These are phyloP conservation scores for Orbicella faveolata DNA, from an alignment of 64 coral and sea anemone species.

Conservation along the genomic window DNA sequence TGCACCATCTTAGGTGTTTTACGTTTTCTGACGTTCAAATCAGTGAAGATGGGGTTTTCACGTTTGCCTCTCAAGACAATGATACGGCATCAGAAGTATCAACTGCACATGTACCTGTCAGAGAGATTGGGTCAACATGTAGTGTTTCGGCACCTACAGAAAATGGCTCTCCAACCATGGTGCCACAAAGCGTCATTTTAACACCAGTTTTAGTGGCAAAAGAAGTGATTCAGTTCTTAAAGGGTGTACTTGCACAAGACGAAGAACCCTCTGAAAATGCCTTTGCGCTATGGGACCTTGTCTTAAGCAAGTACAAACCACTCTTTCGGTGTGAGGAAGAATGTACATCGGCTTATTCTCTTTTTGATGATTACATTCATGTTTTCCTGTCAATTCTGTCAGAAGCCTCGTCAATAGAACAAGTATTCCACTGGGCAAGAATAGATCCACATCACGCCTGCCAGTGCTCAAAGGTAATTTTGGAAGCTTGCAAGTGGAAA, in stretches of 20 bases:
- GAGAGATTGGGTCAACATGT: background rate
- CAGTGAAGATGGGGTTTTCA: background rate
- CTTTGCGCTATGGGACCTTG: background rate
- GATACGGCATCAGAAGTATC: background rate
- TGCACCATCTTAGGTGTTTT: background rate
- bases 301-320: background rate
- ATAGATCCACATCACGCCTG: background rate
- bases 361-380: background rate
- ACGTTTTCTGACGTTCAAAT: background rate
- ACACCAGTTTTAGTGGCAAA: background rate
- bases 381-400: background rate
- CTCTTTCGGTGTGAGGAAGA: background rate
- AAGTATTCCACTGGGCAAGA: background rate
- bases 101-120: background rate
- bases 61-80: background rate
- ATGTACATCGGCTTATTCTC: background rate
- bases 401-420: background rate
- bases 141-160: background rate
- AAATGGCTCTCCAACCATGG: background rate
- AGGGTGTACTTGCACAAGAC: background rate
- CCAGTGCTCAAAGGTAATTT: constrained; percentile 26
- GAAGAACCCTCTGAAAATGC: constrained; percentile 1
- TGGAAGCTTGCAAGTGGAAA: background rate
- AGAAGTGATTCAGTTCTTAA: background rate
- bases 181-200: background rate